These are phyloP conservation scores for Scatophagus argus DNA, from an alignment of 2,113 vertebrate species.

Conservation along the genomic window DNA sequence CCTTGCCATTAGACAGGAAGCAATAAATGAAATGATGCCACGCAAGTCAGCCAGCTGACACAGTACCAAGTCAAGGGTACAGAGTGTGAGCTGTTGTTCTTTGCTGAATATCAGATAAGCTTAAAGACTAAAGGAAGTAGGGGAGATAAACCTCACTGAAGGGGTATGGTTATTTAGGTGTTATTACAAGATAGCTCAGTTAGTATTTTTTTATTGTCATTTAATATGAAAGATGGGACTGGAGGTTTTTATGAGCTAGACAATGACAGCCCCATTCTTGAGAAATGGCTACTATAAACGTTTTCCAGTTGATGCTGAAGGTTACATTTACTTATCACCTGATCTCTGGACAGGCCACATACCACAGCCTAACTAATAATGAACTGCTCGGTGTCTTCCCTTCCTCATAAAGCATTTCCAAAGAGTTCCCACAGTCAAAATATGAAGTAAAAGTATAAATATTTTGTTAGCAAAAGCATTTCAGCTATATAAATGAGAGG, in stretches of 20 bases:
- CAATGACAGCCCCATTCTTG: not conserved
- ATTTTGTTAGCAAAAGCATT: too few species aligned
- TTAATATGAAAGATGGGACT: not conserved
- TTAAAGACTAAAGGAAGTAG: not conserved
- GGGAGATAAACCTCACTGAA: not conserved
- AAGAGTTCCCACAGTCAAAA: too few species aligned
- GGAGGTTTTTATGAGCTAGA: not conserved
- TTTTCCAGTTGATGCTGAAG: not conserved
- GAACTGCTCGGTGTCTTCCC: not conserved
- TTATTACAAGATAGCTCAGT: not conserved
- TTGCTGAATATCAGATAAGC: not conserved
- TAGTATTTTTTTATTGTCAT: not conserved
- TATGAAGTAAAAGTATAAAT: too few species aligned
- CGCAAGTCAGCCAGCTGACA: not conserved
- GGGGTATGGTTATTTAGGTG: not conserved
- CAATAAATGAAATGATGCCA: not conserved
- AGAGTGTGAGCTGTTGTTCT: not conserved
- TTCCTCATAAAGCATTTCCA: too few species aligned
- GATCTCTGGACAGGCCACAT: not conserved
- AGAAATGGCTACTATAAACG: not conserved
- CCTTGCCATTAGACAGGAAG: not conserved
- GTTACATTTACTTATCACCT: not conserved
- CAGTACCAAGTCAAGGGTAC: not conserved
- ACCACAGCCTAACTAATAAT: not conserved
- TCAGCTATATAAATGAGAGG: too few species aligned